Evolutionary conservation across 2,797 vertebrate species (phyloP), one percentile per base, ranked within the genome.

Genomic region (Neomorphus geoffroyi): DNA sequence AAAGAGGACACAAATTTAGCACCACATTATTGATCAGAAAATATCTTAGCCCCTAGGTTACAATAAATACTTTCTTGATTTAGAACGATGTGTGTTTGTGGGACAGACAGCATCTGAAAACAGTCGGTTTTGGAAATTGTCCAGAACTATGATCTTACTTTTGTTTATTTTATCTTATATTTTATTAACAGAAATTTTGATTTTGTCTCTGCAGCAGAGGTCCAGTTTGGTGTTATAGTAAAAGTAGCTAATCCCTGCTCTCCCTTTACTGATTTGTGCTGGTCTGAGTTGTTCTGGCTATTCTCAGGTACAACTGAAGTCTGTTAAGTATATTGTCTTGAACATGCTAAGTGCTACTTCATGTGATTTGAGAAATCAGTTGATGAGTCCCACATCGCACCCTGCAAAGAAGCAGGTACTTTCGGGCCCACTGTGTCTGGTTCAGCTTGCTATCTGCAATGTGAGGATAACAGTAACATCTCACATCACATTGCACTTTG

Each of bases 381-480:
- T 87, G 30, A 35, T 66, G 28, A 66, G 13, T 61, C 30, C 26
- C 71, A 57, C 53, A 3, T 11, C 2, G 7, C 0, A 0, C 48
- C 35, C 45, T 82, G 48, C 45, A 80, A 93, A 81, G 61, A 96
- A 67, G 11, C 15, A 60, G 32, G 10, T 57, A 46, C 19, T 87
- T 90, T 53, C 62, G 37, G 16, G 72, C n/a, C 26, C 3, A 5
- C 60, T 57, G 79, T 41, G 48, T 91, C 0, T 61, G 41, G 14
- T 83, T 94, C 79, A 89, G 28, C 65, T 90, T 88, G 18, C n/a
- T 80, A 35, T 91, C 79, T 95, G 66, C 77, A 90, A 33, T 0
- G 7, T 57, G 60, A 13, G 92, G 74, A 93, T 82, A 93, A 86
- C 33, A 58, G 69, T 86, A 93, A 82, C 81, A 86, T 53, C 80